Base-by-base conservation (phyloP, 2,113 vertebrate genomes). In the Neomonachus schauinslandi region DNA sequence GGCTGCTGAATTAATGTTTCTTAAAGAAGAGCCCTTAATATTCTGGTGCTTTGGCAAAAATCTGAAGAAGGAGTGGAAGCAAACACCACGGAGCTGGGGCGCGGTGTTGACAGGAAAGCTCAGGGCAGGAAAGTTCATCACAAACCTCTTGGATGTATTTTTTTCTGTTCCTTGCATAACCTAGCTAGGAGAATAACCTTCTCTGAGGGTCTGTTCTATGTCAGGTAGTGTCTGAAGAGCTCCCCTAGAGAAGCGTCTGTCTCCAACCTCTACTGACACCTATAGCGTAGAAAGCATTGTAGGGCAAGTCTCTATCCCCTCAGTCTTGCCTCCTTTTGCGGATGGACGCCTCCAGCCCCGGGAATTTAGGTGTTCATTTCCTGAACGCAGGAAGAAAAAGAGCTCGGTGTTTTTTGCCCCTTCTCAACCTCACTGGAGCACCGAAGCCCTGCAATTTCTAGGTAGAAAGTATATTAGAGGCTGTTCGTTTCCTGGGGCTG, bases 311-410 rank as follows among this genome's bases (percentile, higher is more conserved):
- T 21, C 74, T 36, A 5, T 57, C 31, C 69, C 42, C 1, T 11
- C 39, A 3, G 42, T 16, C 24, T 42, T 5, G 26, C 24, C 81
- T 22, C 24, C n/a, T 57, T 5, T 16, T 16, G 21, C 16, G 4
- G 2, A 42, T 5, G 12, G 4, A 51, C 3, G n/a, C 71, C 2
- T 22, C 39, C 6, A 2, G 61, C 22, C 15, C 18, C 33, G 1
- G 5, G 76, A 67, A 65, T 65, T 28, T 24, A 46, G 57, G 18
- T 14, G 26, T 82, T 46, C 74, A 57, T 31, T 76, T 81, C 85
- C 76, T 82, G 65, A 88, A 31, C 18, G 4, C 15, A 46, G 55
- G 51, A 53, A 89, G 71, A 31, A 59, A 88, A 79, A 71, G 18
- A 63, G 1, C 53, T 77, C 71, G 49, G 2, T 42, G 9, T 33